Base-by-base conservation (phyloP, 2,888 invertebrate genomes). In the Smittia sp. region DNA sequence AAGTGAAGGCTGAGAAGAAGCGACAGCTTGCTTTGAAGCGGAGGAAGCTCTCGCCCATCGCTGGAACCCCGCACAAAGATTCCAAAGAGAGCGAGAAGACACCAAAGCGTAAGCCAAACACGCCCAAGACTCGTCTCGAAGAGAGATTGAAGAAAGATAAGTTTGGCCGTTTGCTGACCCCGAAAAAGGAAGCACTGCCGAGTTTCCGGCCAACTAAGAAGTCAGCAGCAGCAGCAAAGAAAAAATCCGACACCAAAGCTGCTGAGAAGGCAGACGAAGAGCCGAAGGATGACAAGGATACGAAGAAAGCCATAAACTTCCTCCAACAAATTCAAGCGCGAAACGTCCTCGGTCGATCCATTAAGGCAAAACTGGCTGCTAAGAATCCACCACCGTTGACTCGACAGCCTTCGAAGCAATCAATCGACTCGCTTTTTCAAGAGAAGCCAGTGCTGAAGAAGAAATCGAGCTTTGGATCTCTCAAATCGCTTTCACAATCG, bases 1-100 rank as follows among this genome's bases (percentile, higher is more conserved):
- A 72, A 62, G 22, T 22, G 15, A 58, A 72, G 13, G 9, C 7
- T 15, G 11, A 62, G 2, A 58, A 72, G 15, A 72, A 72, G 39
- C 18, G 39, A 58, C n/a, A 7, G n/a, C 46, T 62, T 13, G 58
- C 62, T 0, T 18, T 72, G 24, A 39, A 52, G 4, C 54, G 25
- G 62, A 13, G 72, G 11, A 62, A 52, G 39, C 24, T 83, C 1
- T 83, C 82, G 0, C 82, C 82, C 0, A 83, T 83, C 13, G 80
- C 82, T 68, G 82, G 82, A 0, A 83, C 82, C 0, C 82, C 82
- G 1, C 83, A 83, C 73, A 82, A 81, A 75, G 82, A 83, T 22
- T 74, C 75, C 9, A 72, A 65, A 24, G 32, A n/a, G 24, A 15
- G 27, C 1, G 18, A n/a, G 2, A 27, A 65, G 24, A 22, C 72